Percentiles rank a stretch among this genome's conserved stretches.
These are phyloP conservation scores for Rhinolophus ferrumequinum DNA, from an alignment of 2,113 vertebrate species.

Conservation along the genomic window DNA sequence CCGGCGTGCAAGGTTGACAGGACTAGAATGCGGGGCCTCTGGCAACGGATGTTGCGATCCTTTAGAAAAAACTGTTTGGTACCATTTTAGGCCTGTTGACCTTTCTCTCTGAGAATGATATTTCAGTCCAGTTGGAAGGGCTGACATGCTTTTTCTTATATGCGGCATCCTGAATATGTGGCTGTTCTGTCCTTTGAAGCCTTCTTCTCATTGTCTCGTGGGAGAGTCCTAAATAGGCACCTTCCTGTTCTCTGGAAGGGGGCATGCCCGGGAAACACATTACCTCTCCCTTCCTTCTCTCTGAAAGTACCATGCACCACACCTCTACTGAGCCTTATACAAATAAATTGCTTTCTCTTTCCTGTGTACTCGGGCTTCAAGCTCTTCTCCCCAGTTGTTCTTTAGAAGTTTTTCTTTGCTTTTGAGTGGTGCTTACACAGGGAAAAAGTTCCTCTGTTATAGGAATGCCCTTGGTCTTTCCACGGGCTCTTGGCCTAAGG, in stretches of 20 bases:
- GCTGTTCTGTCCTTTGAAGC: conserved; percentile 60
- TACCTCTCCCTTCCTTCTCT: neutral
- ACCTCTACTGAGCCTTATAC: conserved; percentile 24
- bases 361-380: conserved; percentile 63
- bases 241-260: neutral
- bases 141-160: conserved; percentile 53
- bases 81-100: conserved; percentile 59
- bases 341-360: conserved; percentile 63
- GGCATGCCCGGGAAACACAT: neutral
- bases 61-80: conserved; percentile 24
- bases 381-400: conserved; percentile 63
- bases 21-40: neutral
- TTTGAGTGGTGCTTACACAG: neutral
- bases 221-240: conserved; percentile 40
- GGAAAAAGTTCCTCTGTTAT: neutral
- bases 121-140: conserved; percentile 69
- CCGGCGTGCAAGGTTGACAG: neutral
- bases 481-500: conserved; percentile 37
- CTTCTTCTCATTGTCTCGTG: conserved; percentile 45
- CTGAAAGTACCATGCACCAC: conserved; percentile 50
- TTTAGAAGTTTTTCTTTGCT: conserved; percentile 76
- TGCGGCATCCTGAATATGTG: conserved; percentile 20
- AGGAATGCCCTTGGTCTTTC: conserved; percentile 62
- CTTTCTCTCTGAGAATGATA: conserved; percentile 67
- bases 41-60: neutral